Percentiles rank a stretch among this genome's conserved stretches.
Evolutionary conservation across 2,888 invertebrate species (phyloP).

Genomic region (Tenthredo mesomela): DNA sequence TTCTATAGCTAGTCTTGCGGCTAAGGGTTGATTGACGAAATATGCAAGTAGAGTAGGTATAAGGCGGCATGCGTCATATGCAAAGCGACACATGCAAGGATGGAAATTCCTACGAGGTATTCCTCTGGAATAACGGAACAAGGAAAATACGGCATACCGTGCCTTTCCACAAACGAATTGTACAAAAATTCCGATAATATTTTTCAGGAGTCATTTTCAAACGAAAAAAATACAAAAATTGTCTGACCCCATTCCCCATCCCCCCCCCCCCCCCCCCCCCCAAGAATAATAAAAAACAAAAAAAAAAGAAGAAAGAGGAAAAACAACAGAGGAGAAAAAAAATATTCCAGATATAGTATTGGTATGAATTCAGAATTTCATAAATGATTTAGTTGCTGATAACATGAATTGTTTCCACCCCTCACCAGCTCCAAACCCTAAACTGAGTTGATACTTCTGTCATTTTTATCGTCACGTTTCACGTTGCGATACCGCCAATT

Average conservation of each 20-base stretch:
- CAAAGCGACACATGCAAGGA: neutral
- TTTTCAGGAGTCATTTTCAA: neutral
- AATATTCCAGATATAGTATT: neutral
- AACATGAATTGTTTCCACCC: conserved; percentile 26
- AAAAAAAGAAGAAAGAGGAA: neutral
- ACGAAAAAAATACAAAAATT: neutral
- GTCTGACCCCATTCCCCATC: neutral
- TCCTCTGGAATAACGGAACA: neutral
- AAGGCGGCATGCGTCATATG: neutral
- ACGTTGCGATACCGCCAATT: neutral
- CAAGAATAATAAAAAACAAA: neutral
- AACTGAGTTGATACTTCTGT: neutral
- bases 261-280: no score
- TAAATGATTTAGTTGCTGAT: conserved; percentile 19
- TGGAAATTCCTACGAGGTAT: neutral
- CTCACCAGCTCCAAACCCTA: neutral
- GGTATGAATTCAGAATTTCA: neutral
- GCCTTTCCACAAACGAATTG: neutral
- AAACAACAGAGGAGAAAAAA: neutral
- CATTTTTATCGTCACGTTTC: conserved; percentile 8
- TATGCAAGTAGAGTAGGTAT: neutral
- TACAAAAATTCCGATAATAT: neutral
- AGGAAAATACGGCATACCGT: neutral
- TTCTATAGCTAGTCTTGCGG: neutral
- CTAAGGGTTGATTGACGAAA: conserved; percentile 12